Percentiles rank a stretch among this genome's conserved stretches.
Evolutionary conservation across 2,113 vertebrate genomes (phyloP).

Genomic region (Emydocephalus ijimae): DNA sequence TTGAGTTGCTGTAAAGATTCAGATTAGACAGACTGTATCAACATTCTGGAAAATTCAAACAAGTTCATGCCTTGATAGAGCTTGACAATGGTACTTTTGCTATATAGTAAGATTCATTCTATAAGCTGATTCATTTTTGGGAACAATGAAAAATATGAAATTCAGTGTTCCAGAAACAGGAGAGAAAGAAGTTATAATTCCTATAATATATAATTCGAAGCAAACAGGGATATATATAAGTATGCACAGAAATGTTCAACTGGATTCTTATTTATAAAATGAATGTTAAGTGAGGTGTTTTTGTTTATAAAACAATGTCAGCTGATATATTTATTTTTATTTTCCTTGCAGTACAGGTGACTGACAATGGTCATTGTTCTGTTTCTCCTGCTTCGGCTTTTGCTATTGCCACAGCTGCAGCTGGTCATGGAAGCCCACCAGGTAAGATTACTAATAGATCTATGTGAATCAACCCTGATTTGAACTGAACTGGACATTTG

Average conservation of each 20-base stretch:
- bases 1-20: background rate
- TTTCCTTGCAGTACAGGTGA: constrained; percentile 77
- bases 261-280: background rate
- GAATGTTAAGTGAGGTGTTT: background rate
- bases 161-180: background rate
- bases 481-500: background rate
- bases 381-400: constrained; percentile 97
- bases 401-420: constrained; percentile 95
- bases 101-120: background rate
- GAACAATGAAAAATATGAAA: background rate
- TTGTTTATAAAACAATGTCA: background rate
- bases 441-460: constrained; percentile 64
- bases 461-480: background rate
- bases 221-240: background rate
- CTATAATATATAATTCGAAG: background rate
- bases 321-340: constrained; percentile 24
- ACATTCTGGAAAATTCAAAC: background rate
- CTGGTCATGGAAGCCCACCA: constrained; percentile 89
- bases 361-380: constrained; percentile 85
- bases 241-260: background rate
- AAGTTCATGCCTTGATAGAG: background rate
- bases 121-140: background rate
- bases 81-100: background rate
- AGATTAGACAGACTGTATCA: background rate
- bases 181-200: background rate